Conservation (phyloP, 2,113 vertebrate species). For the Eulacestoma nigropectus region DNA sequence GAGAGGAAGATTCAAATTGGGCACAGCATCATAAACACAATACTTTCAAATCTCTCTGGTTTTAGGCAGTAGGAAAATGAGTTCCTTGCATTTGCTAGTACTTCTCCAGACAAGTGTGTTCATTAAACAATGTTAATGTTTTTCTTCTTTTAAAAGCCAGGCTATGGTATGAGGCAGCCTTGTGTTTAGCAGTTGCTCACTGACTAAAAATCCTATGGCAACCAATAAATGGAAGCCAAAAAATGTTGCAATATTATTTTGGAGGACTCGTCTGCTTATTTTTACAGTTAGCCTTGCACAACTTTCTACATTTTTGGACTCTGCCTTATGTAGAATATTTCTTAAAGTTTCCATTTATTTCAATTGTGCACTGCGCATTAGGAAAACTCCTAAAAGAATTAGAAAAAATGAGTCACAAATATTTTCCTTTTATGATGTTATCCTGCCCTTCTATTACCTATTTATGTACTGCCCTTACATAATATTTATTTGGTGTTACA, state of each 20-base stretch:
- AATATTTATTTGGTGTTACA: conserved; percentile 12
- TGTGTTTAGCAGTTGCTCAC: conserved; percentile 15
- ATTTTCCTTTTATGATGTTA: conserved; percentile 35
- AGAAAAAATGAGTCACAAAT: conserved; percentile 67
- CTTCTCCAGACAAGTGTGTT: conserved; percentile 47
- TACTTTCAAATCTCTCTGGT: conserved; percentile 19
- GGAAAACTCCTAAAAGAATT: conserved; percentile 39
- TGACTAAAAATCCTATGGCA: conserved; percentile 66
- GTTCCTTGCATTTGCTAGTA: conserved; percentile 37
- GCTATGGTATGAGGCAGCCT: conserved; percentile 55
- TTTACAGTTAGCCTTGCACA: conserved; percentile 74
- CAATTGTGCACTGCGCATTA: conserved; percentile 51
- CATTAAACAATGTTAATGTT: conserved; percentile 54
- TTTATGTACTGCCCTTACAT: background rate
- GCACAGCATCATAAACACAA: background rate
- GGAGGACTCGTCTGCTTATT: conserved; percentile 75
- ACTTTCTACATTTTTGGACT: conserved; percentile 73
- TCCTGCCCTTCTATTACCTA: conserved; percentile 39
- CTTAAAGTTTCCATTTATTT: conserved; percentile 68
- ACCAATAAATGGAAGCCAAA: conserved; percentile 54
- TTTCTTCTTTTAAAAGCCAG: conserved; percentile 47
- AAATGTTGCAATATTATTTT: conserved; percentile 75
- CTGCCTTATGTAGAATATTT: conserved; percentile 69
- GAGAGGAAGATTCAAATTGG: background rate
- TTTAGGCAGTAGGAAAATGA: conserved; percentile 17